A percentile compares a stretch with the other conserved stretches of the same genome.
Evolutionary conservation across 2,113 vertebrate species (phyloP).

Genomic region (Myrmophylax atrothorax): DNA sequence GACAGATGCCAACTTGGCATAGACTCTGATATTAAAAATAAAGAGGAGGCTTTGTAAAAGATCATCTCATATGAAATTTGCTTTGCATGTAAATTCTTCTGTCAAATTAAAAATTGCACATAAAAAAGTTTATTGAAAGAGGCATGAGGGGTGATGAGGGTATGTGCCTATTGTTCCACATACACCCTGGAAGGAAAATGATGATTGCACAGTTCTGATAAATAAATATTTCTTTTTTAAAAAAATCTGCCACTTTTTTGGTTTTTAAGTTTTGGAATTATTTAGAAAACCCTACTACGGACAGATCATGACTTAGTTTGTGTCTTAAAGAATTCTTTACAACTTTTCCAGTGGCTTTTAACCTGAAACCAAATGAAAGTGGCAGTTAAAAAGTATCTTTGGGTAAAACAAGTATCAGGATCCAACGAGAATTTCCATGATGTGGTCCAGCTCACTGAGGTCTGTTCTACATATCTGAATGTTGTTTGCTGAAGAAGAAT

Average conservation of each 20-base stretch:
- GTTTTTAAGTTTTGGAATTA: conserved; percentile 39
- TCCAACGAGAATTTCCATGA: conserved; percentile 88
- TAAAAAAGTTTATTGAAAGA: conserved; percentile 70
- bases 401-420: conserved; percentile 73
- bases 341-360: conserved; percentile 52
- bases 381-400: conserved; percentile 67
- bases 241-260: conserved; percentile 41
- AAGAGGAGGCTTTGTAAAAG: conserved; percentile 69
- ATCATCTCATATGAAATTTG: conserved; percentile 61
- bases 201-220: conserved; percentile 73
- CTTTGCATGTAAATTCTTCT: conserved; percentile 68
- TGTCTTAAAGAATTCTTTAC: conserved; percentile 34
- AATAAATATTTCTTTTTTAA: conserved; percentile 58
- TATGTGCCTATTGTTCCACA: conserved; percentile 35
- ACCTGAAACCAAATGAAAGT: conserved; percentile 58
- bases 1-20: conserved; percentile 22
- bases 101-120: conserved; percentile 76
- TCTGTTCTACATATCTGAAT: conserved; percentile 82
- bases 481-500: conserved; percentile 70
- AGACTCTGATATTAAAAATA: conserved; percentile 70
- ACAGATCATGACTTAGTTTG: conserved; percentile 22
- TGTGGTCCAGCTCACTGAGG: conserved; percentile 87
- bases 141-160: conserved; percentile 51
- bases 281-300: not conserved
- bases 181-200: conserved; percentile 59